Evolutionary conservation across 35 echinoderm and acorn worm species (phyloP), one percentile per base, ranked within the genome.

Genomic region (Acanthaster planci): DNA sequence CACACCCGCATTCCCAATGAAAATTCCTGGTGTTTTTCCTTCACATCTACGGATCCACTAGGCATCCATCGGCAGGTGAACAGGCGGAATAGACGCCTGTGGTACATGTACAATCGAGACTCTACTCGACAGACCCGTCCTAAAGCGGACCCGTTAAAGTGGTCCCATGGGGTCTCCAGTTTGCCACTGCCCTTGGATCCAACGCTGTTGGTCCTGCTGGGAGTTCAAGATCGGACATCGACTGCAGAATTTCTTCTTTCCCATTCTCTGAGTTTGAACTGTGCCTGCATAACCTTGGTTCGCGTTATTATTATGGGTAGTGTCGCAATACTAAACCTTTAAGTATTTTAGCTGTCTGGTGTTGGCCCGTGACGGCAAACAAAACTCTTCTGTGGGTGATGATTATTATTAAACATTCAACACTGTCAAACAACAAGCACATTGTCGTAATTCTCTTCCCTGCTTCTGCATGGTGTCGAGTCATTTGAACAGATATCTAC

Each of bases 201-300:
- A 72, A 72, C 64, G 34, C 2, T 31, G 64, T 26, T 34, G 26
- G 64, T 72, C 64, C 64, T 29, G 64, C 64, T 72, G 64, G 64
- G 64, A 72, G 64, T 72, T 72, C 64, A 72, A 72, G 64, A 72
- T 72, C 34, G 64, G 64, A 34, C 29, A 34, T 72, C 34, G 64
- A 31, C 26, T 72, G 34, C 22, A 72, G 12, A 47, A 12, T 47
- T 47, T 47, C 42, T 47, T 12, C 12, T 47, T 47, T 4, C 12
- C 4, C 42, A 47, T 47, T 47, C 12, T 47, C 42, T 6, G 42
- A 47, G 42, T 47, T 4, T 47, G 42, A 12, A 47, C 42, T 47
- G 42, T 47, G 12, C 42, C 42, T 47, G 42, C 12, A 12, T 47
- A 47, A 47, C 42, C 4, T 47, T 47, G 42, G 42, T 47, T 47